phyloP scores from a whole-genome alignment of 2,888 invertebrate species.

The Eilema griseolum region DNA sequence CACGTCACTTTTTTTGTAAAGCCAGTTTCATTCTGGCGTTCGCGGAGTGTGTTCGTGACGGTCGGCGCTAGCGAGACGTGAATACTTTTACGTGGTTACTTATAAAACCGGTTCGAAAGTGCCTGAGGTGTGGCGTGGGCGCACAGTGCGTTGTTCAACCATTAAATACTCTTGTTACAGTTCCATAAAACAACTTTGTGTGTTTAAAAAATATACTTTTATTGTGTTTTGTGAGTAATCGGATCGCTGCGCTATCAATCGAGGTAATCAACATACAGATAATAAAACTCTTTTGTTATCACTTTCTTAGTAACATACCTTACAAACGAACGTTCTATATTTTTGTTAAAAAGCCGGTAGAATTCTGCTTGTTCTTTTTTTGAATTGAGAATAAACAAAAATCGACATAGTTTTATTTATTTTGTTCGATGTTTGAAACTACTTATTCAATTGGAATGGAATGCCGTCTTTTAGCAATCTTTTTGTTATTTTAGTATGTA shows the following conservation, averaged over 20 bases:
- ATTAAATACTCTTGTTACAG: conserved; percentile 61
- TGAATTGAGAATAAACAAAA: background rate
- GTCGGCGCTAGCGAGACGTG: conserved; percentile 52
- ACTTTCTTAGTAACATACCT: conserved; percentile 39
- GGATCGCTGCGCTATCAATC: conserved; percentile 52
- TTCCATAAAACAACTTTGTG: conserved; percentile 62
- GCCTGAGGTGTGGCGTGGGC: conserved; percentile 81
- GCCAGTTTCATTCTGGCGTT: conserved; percentile 67
- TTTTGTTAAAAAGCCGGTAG: conserved; percentile 37
- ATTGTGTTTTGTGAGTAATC: conserved; percentile 60
- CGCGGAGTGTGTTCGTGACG: conserved; percentile 57
- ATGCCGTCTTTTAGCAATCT: conserved; percentile 34
- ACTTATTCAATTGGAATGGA: conserved; percentile 36
- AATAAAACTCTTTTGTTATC: conserved; percentile 52
- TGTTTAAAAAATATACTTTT: conserved; percentile 58
- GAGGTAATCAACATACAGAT: conserved; percentile 55
- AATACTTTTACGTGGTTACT: conserved; percentile 79
- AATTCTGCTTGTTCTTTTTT: conserved; percentile 8
- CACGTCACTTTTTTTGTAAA: conserved; percentile 56
- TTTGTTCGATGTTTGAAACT: background rate
- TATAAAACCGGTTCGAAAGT: conserved; percentile 83
- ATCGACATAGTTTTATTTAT: conserved; percentile 14
- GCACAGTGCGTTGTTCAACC: conserved; percentile 75
- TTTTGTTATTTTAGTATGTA: background rate
- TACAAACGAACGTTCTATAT: conserved; percentile 24